phyloP scores from a whole-genome alignment of 2,113 vertebrate species.

The Paratilapia polleni region DNA sequence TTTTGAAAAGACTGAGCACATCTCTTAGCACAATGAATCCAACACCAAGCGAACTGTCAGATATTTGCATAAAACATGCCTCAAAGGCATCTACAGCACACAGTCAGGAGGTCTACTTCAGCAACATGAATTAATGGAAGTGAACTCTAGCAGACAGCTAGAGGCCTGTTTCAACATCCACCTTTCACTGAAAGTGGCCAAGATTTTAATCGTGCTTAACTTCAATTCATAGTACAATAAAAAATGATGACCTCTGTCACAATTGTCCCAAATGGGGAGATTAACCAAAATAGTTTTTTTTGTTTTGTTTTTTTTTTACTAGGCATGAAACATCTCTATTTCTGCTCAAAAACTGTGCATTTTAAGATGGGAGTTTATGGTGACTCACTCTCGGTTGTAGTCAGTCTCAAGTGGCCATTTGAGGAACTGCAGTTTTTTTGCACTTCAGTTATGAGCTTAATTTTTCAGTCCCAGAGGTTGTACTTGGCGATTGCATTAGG shows the following conservation, averaged over 20 bases:
- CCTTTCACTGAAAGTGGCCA: not conserved
- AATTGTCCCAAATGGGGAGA: not conserved
- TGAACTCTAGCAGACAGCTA: not conserved
- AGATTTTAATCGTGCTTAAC: too few species aligned
- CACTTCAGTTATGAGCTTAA: too few species aligned
- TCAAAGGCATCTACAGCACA: not conserved
- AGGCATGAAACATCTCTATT: not conserved
- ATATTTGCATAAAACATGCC: not conserved
- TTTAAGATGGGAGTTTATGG: not conserved
- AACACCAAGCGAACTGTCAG: not conserved
- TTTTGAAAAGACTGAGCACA: not conserved
- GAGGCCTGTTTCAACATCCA: not conserved
- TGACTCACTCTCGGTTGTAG: not conserved
- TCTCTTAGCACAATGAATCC: not conserved
- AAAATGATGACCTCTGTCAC: not conserved
- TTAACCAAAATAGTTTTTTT: not conserved
- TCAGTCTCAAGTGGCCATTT: not conserved
- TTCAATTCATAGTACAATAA: not conserved
- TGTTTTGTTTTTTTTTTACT: too few species aligned
- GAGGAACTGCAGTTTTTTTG: not conserved
- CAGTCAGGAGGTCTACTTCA: not conserved
- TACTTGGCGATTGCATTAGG: too few species aligned
- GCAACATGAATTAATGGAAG: not conserved
- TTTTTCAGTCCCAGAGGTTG: not conserved
- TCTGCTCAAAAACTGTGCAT: not conserved